Evolutionary conservation across 2,113 vertebrate genomes (phyloP), one percentile per base, ranked within the genome.

Genomic region (Athene cunicularia): DNA sequence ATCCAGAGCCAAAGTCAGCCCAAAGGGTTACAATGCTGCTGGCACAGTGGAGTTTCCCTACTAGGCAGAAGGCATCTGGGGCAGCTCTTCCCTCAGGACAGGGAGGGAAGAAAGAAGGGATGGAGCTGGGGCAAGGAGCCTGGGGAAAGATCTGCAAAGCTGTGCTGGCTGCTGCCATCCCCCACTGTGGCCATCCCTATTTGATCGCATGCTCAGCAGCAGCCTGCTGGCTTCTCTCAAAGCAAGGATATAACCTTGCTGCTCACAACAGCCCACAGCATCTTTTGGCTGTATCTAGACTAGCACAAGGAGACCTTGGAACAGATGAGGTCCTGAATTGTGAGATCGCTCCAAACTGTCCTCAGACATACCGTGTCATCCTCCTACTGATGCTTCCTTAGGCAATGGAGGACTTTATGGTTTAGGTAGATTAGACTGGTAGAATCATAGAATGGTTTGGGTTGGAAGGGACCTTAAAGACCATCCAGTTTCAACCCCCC

Each of bases 181-280:
- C 63, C 87, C 0, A 11, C 83, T 3, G 8, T 58, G 70, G 77
- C 80, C 80, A 33, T 85, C 8, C 3, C 84, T 89, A 20, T 91
- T 87, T 91, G 87, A 94, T 91, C 87, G 94, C 86, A 30, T 0
- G 0, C 67, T 88, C 86, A 84, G 93, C 72, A 83, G 88, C 83
- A 94, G 67, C 80, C 80, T 71, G 75, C 91, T 96, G 95, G 59
- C 91, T 97, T 83, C 68, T 93, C 59, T 58, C 8, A 68, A 50
- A 79, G 86, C 35, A 67, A 89, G 86, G 89, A 91, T 74, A 91
- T 74, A 91, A 92, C 93, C 73, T 56, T 64, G 66, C 80, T 94
- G 83, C 62, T 87, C 94, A 80, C 80, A 93, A 77, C 76, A 91
- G 89, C 91, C 84, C 4, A 2, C 1, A 3, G 91, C 93, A 87